These are phyloP conservation scores for Alviniconcha marisindica DNA, from an alignment of 1,140 invertebrate species.

Conservation along the genomic window DNA sequence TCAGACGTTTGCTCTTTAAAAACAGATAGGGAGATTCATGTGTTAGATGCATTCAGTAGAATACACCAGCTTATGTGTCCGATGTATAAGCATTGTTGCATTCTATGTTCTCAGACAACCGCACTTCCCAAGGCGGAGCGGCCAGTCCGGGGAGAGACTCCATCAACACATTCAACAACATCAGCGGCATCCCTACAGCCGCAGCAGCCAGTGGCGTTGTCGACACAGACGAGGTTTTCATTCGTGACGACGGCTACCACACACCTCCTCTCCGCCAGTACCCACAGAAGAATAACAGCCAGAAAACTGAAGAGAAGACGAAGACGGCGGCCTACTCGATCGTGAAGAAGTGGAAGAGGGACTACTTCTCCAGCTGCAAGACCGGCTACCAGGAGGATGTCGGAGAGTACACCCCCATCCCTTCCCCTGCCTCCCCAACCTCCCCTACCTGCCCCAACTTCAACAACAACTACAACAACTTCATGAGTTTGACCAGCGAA, in stretches of 20 bases:
- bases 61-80: no score
- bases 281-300: background rate
- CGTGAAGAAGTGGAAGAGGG: constrained; percentile 24
- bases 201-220: background rate
- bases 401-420: constrained; percentile 12
- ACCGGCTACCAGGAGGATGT: constrained; percentile 33
- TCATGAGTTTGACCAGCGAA: background rate
- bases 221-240: constrained; percentile 30
- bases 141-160: background rate
- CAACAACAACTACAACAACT: constrained; percentile 21
- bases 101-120: background rate
- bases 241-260: background rate
- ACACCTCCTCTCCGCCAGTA: background rate
- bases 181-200: background rate
- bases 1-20: no score
- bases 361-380: constrained; percentile 41
- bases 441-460: constrained; percentile 23
- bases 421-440: background rate
- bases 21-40: no score
- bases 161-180: background rate
- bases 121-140: no score
- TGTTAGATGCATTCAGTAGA: no score
- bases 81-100: no score
- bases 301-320: background rate
- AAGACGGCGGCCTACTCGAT: background rate